Evolutionary conservation across 2,113 vertebrate species (phyloP).

Genomic region (Microcebus ravelobensis): DNA sequence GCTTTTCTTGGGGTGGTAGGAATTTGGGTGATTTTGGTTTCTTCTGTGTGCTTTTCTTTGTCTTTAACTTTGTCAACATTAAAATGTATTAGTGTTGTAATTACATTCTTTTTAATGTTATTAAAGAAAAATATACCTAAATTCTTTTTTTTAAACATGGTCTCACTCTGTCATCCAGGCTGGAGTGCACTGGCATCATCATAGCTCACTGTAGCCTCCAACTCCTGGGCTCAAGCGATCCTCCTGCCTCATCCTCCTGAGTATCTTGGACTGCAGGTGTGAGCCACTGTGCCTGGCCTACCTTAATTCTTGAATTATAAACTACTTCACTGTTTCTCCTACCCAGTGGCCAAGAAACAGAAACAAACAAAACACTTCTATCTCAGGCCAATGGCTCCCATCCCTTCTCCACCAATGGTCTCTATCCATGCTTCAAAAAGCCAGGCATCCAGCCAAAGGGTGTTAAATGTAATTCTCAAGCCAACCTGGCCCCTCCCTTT

Average conservation of each 20-base stretch:
- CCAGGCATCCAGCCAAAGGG: conserved; percentile 40
- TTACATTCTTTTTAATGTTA: not conserved
- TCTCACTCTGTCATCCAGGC: no score
- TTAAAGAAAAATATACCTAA: conserved; percentile 24
- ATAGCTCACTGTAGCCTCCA: no score
- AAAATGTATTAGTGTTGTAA: conserved; percentile 3
- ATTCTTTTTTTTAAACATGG: not conserved
- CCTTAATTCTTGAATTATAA: conserved; percentile 48
- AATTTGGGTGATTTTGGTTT: conserved; percentile 27
- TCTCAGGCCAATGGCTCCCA: not conserved
- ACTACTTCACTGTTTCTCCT: conserved; percentile 29
- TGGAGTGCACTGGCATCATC: no score
- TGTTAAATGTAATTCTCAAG: conserved; percentile 50
- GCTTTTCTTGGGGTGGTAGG: not conserved
- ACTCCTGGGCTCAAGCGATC: no score
- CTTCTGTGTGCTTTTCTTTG: conserved; percentile 32
- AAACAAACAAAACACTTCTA: not conserved
- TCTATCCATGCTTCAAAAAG: not conserved
- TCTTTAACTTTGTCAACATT: conserved; percentile 37
- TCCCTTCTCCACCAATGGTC: not conserved
- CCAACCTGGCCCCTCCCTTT: not conserved
- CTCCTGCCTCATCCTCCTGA: no score
- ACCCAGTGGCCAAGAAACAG: conserved; percentile 40
- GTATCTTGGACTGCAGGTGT: no score
- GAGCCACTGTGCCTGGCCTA: not conserved